phyloP scores from a whole-genome alignment of 1,140 invertebrate genomes.

The Steinernema feltiae region DNA sequence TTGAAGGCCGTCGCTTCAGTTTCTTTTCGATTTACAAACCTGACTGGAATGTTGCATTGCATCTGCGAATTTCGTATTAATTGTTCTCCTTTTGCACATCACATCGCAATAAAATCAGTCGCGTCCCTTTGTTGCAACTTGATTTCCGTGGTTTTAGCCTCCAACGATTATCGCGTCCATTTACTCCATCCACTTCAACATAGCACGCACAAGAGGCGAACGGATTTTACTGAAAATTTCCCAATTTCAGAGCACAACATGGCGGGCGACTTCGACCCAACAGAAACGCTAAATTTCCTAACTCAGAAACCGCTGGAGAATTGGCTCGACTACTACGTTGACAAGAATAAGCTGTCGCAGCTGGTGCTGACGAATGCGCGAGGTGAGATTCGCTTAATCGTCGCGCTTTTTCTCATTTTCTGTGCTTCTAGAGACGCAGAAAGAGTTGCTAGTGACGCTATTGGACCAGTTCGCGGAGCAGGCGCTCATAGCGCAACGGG shows the following conservation, averaged over 20 bases:
- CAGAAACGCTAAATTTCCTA: background rate
- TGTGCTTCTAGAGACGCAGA: background rate
- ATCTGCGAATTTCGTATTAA: too few species aligned
- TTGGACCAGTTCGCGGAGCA: conserved; percentile 27
- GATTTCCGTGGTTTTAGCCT: background rate
- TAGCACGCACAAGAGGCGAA: background rate
- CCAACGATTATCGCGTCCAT: background rate
- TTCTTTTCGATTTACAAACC: too few species aligned
- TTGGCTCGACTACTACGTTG: conserved; percentile 31
- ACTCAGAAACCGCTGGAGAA: conserved; percentile 18
- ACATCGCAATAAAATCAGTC: too few species aligned
- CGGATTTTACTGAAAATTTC: background rate
- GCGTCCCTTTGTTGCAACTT: too few species aligned
- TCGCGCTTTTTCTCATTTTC: background rate
- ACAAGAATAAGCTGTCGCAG: conserved; percentile 16
- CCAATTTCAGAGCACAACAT: background rate
- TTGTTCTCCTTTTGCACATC: too few species aligned
- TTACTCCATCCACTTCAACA: background rate
- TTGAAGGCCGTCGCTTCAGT: too few species aligned
- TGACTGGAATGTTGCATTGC: too few species aligned
- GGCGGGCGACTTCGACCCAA: background rate
- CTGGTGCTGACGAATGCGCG: conserved; percentile 6
- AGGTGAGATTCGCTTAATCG: conserved; percentile 22
- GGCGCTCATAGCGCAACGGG: conserved; percentile 14
- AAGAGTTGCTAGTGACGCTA: conserved; percentile 14